phyloP scores from a whole-genome alignment of 2,888 invertebrate species.

The Lingula anatina region DNA sequence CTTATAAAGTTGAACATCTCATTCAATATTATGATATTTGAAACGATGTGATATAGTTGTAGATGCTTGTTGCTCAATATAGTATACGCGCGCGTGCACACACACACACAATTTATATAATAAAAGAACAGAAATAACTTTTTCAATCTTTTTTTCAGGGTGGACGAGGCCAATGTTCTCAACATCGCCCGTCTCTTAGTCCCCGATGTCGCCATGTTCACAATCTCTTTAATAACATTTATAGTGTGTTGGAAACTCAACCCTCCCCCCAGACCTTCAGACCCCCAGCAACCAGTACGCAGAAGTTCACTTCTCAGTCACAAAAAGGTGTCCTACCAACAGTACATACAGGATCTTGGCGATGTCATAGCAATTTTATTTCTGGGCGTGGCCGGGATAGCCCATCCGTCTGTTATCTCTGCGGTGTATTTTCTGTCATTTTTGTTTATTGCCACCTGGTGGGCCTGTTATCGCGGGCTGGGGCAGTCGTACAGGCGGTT shows the following conservation, averaged over 20 bases:
- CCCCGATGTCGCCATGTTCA: slow-evolving; percentile 38
- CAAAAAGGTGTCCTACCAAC: too few species aligned
- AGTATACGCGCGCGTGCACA: neutral
- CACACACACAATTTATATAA: neutral
- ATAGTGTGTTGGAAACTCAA: slow-evolving; percentile 25
- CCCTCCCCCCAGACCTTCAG: too few species aligned
- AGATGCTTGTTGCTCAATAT: neutral
- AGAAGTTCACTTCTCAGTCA: too few species aligned
- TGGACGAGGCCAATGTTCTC: slow-evolving; percentile 24
- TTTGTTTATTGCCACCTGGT: slow-evolving; percentile 68
- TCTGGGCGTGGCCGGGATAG: slow-evolving; percentile 58
- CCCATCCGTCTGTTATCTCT: slow-evolving; percentile 77
- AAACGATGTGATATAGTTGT: neutral
- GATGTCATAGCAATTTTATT: slow-evolving; percentile 30
- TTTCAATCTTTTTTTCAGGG: slow-evolving; percentile 16
- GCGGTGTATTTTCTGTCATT: slow-evolving; percentile 84
- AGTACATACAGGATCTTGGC: slow-evolving; percentile 15
- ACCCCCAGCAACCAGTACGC: too few species aligned
- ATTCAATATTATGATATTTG: neutral
- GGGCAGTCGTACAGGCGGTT: slow-evolving; percentile 67
- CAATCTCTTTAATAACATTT: slow-evolving; percentile 30
- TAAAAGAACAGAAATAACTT: neutral
- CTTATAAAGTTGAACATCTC: neutral
- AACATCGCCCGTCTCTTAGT: slow-evolving; percentile 37
- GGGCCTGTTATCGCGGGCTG: slow-evolving; percentile 70